These are phyloP conservation scores for Squalus acanthias DNA, from an alignment of 2,797 vertebrate species.

Conservation along the genomic window DNA sequence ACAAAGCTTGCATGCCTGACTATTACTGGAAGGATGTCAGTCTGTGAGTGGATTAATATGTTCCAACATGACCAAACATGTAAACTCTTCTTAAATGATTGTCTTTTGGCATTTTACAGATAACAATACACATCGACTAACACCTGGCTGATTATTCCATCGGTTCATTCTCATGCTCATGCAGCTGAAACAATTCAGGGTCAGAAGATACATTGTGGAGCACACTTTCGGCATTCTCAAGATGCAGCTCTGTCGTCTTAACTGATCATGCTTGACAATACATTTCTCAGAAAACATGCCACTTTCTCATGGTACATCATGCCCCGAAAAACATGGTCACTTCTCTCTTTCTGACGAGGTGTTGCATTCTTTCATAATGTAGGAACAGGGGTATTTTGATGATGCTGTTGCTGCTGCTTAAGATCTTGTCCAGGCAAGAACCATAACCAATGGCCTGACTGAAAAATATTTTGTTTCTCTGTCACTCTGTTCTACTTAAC, in stretches of 20 bases:
- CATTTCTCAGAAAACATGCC: neutral
- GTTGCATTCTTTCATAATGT: neutral
- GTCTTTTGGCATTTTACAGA: too few relatives aligned
- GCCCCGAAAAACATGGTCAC: neutral
- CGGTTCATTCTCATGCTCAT: neutral
- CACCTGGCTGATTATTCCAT: neutral
- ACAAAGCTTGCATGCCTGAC: neutral
- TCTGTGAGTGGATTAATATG: neutral
- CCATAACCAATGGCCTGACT: neutral
- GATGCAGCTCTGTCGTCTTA: neutral
- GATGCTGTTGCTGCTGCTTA: neutral
- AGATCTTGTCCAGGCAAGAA: neutral
- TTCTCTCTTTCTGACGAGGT: neutral
- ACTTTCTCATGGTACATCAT: neutral
- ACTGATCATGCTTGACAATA: neutral
- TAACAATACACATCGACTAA: neutral
- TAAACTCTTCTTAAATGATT: neutral
- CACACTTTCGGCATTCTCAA: neutral
- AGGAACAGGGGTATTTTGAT: neutral
- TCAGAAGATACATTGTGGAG: neutral
- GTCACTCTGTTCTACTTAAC: neutral
- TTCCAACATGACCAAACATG: neutral
- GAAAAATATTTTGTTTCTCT: neutral
- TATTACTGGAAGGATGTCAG: neutral
- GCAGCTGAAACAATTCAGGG: neutral